Evolutionary conservation across 2,797 vertebrate genomes (phyloP), one percentile per base, ranked within the genome.

Genomic region (Xenopus petersii): DNA sequence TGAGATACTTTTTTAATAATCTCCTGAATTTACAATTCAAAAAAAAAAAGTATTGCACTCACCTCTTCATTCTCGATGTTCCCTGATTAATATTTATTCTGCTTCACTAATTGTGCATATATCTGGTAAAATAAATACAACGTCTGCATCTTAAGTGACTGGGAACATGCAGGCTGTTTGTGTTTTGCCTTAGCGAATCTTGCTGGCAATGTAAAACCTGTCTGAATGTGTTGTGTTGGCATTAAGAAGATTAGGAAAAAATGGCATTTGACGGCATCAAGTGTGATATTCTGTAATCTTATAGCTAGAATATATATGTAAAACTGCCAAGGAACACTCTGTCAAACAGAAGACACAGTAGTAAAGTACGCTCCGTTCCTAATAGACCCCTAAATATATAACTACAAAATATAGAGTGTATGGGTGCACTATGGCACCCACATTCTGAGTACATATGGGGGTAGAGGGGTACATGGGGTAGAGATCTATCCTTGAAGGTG

Each of bases 41-140:
- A 42, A 48, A 55, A 24, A 15, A 56, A 62, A 21, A 21, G 21
- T n/a, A 10, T 17, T 26, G 8, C 24, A n/a, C 36, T 17, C 10
- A 67, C 48, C 46, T n/a, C 26, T 73, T 64, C 64, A 24, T n/a
- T 36, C 17, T 59, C 64, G 51, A 69, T 63, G 49, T 58, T 46
- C 59, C 59, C 47, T 78, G 65, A 72, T 73, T 78, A 73, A 73
- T 79, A 59, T 74, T 30, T 26, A 68, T 63, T 69, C 59, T 54
- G 46, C 56, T 17, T 15, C 24, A 21, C 55, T 78, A 73, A 73
- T 73, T 78, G 60, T 21, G 64, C 46, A 65, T 73, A 68, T 70
- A 70, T 71, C 46, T 68, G 46, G 36, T 21, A 56, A 64, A 75
- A 75, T 54, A 72, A 67, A 58, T 62, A 72, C 56, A 55, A 54